phyloP scores from a whole-genome alignment of 2,888 invertebrate species.

The Ariolimax columbianus region DNA sequence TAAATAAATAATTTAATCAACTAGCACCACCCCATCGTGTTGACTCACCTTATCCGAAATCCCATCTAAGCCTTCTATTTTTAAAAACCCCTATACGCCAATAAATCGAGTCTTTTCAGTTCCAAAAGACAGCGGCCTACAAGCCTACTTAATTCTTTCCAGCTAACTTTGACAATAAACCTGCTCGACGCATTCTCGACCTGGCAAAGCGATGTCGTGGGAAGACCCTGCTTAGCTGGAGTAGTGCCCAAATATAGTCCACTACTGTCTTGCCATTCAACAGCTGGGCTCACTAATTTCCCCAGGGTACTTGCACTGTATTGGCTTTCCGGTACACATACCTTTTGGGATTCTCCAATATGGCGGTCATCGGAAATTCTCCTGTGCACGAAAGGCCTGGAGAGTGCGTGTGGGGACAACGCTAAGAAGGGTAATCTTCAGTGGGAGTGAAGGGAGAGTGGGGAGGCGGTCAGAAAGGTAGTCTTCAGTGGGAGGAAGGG shows the following conservation, averaged over 20 bases:
- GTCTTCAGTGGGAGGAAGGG: neutral
- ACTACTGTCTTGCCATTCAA: neutral
- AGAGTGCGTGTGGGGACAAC: neutral
- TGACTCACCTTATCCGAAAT: too few relatives aligned
- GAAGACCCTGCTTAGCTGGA: neutral
- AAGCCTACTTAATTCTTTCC: too few relatives aligned
- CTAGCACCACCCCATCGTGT: too few relatives aligned
- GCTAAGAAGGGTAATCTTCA: neutral
- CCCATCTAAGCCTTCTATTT: too few relatives aligned
- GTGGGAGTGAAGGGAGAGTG: too few relatives aligned
- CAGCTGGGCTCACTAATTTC: constrained; percentile 29
- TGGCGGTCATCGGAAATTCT: neutral
- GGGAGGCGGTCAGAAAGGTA: neutral
- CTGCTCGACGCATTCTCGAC: neutral
- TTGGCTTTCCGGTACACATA: neutral
- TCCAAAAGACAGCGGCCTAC: too few relatives aligned
- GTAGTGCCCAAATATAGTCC: neutral
- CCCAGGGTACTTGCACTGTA: constrained; percentile 5
- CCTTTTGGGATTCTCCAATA: neutral
- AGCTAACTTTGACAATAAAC: neutral
- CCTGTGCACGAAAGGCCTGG: neutral
- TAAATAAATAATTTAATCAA: too few relatives aligned
- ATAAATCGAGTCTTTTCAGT: too few relatives aligned
- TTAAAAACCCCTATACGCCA: too few relatives aligned
- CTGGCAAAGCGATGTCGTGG: neutral